phyloP scores from a whole-genome alignment of 1,140 invertebrate species.

The Achroia grisella region DNA sequence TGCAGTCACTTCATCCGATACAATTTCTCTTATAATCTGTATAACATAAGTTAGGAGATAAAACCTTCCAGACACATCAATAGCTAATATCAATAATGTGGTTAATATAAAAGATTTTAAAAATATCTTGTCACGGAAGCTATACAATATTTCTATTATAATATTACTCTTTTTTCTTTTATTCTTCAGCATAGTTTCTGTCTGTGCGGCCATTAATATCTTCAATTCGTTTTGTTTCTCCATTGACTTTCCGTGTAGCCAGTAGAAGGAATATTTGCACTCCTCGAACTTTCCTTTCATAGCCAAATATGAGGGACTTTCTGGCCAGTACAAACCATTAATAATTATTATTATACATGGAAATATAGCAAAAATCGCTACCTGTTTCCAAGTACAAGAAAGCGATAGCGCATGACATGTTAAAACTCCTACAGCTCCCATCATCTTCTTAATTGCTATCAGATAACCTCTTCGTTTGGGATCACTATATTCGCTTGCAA shows the following conservation, averaged over 20 bases:
- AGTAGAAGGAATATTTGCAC: too few relatives aligned
- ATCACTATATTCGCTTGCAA: too few relatives aligned
- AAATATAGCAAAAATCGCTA: conserved; percentile 14
- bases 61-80: conserved; percentile 31
- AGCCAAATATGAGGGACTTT: conserved; percentile 29
- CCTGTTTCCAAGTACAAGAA: conserved; percentile 25
- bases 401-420: conserved; percentile 22
- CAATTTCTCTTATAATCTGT: conserved; percentile 31
- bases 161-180: neutral
- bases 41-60: conserved; percentile 28
- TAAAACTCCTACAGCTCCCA: conserved; percentile 19
- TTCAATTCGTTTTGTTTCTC: conserved; percentile 16
- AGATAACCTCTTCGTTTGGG: too few relatives aligned
- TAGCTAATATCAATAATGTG: conserved; percentile 16
- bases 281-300: conserved; percentile 24
- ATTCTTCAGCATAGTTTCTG: conserved; percentile 1
- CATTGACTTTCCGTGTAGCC: conserved; percentile 13
- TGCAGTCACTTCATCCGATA: conserved; percentile 19
- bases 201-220: conserved; percentile 12
- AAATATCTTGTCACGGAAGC: conserved; percentile 21
- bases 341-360: conserved; percentile 15
- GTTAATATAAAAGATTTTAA: conserved; percentile 26
- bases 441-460: conserved; percentile 21
- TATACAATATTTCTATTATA: neutral
- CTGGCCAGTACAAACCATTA: too few relatives aligned